Base-by-base conservation (phyloP, 2,888 invertebrate genomes). In the Lacanobia wlatinum region DNA sequence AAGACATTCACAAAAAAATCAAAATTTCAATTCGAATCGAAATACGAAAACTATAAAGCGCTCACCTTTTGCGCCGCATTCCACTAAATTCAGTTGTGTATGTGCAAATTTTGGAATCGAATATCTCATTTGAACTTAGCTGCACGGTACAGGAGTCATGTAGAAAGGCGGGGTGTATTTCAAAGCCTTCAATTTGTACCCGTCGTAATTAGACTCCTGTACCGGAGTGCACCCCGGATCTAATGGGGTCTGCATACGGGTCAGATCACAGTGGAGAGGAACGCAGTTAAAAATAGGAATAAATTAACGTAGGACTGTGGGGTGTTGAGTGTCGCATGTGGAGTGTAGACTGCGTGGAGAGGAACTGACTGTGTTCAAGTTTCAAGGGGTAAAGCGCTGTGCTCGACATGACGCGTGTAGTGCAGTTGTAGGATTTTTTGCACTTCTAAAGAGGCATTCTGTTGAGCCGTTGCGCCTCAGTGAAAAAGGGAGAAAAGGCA, bases 141-240 rank as follows among this genome's bases (percentile, higher is more conserved):
- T 85, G 82, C 78, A 74, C 78, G 80, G 73, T 82, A 82, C 83
- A 72, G 81, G 74, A 76, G 82, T 82, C 87, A 86, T 89, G 86
- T 85, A 84, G 83, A 78, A 82, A 82, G 79, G 82, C 83, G 82
- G 86, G 85, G 86, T 88, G 86, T 89, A 89, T 91, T 90, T 91
- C 91, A 91, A 92, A 92, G 91, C 90, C 88, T 89, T 90, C 91
- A 91, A 92, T 92, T 91, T 92, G 90, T 90, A 87, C 87, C 89
- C 83, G 84, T 84, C 89, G 90, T 92, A 91, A 92, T 92, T 92
- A 92, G 90, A 89, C 89, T 86, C 86, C 84, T 87, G 87, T 84
- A 81, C 83, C 82, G 78, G 78, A 85, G 84, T 83, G 78, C 81
- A 78, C 79, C 75, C 76, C 73, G 84, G 83, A 84, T 86, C 86